phyloP scores from a whole-genome alignment of 2,888 invertebrate genomes.

The Epistrophe grossulariae region DNA sequence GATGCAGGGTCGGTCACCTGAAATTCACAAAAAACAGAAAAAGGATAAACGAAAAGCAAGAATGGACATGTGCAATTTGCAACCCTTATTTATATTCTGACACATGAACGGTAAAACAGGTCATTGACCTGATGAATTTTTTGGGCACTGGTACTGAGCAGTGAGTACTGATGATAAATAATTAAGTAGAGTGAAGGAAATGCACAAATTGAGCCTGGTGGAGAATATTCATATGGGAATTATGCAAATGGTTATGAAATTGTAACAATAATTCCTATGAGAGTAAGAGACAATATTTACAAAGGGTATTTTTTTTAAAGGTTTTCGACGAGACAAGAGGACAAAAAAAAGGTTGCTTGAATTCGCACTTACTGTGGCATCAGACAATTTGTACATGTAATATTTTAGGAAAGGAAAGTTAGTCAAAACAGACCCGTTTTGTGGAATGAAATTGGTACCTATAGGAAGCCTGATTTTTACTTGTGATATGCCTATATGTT shows the following conservation, averaged over 20 bases:
- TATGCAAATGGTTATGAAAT: constrained; percentile 13
- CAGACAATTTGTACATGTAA: no score
- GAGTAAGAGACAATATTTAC: not conserved
- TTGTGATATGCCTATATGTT: no score
- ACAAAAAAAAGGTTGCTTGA: no score
- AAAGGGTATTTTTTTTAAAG: not conserved
- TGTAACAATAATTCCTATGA: not conserved
- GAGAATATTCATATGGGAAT: constrained; percentile 21
- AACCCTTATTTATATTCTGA: constrained; percentile 60
- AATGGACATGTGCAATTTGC: constrained; percentile 55
- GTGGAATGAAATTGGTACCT: no score
- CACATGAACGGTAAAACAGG: constrained; percentile 36
- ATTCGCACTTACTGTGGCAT: no score
- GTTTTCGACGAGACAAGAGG: not conserved
- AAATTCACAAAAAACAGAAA: constrained; percentile 2
- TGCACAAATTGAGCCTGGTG: not conserved
- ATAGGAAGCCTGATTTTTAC: no score
- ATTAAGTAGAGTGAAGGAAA: constrained; percentile 42
- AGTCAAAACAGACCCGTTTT: no score
- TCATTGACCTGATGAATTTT: constrained; percentile 66
- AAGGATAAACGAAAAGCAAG: constrained; percentile 16
- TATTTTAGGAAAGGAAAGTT: no score
- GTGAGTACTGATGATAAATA: constrained; percentile 27
- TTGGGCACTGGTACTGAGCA: not conserved
- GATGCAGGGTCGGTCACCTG: constrained; percentile 40